phyloP scores from a whole-genome alignment of 2,888 invertebrate genomes.

The Hipparchia sbordonii region DNA sequence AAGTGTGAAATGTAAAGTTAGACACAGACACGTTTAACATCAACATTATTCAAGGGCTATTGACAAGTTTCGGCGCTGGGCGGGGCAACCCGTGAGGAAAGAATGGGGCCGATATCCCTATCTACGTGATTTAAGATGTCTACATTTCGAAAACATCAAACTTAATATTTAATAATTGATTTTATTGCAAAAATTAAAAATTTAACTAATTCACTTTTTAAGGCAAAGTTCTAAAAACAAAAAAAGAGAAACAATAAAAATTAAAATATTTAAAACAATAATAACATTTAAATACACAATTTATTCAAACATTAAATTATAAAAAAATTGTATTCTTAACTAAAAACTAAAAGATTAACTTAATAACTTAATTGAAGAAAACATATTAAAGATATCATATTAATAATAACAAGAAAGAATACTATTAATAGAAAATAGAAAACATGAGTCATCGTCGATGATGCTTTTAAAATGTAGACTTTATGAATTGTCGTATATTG shows the following conservation, averaged over 20 bases:
- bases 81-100: slow-evolving; percentile 73
- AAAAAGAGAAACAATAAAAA: slow-evolving; percentile 24
- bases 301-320: not conserved
- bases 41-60: slow-evolving; percentile 60
- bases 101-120: slow-evolving; percentile 63
- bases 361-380: too few species aligned
- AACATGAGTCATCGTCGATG: slow-evolving; percentile 23
- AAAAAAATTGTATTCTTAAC: not conserved
- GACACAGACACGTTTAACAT: slow-evolving; percentile 61
- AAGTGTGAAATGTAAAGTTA: slow-evolving; percentile 70
- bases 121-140: slow-evolving; percentile 65
- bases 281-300: not conserved
- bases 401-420: too few species aligned
- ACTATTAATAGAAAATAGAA: too few species aligned
- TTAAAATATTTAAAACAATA: not conserved
- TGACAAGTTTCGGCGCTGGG: slow-evolving; percentile 75
- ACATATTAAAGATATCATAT: too few species aligned
- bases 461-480: slow-evolving; percentile 75
- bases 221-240: not conserved
- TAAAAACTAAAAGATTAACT: not conserved
- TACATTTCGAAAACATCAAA: slow-evolving; percentile 69
- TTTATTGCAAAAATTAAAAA: slow-evolving; percentile 20
- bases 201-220: slow-evolving; percentile 31
- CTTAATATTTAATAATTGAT: not conserved
- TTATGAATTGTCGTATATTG: slow-evolving; percentile 47